phyloP scores from a whole-genome alignment of 2,797 vertebrate species.

The Limnodromus scolopaceus region DNA sequence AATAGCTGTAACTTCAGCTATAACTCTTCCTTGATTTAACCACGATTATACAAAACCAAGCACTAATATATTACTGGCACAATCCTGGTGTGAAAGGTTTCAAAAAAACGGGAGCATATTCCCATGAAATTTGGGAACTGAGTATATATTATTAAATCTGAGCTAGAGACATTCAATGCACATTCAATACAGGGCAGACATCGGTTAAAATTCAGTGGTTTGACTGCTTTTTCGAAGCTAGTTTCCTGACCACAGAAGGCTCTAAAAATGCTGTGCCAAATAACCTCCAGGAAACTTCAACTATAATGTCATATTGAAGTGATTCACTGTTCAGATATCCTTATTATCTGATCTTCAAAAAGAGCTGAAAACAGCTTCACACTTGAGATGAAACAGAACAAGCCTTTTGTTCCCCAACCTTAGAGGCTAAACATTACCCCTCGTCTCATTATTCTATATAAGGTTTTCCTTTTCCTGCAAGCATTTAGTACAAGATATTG shows the following conservation, averaged over 20 bases:
- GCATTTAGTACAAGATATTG: neutral
- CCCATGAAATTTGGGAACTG: neutral
- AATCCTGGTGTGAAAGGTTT: neutral
- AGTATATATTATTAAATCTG: neutral
- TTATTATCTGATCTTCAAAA: neutral
- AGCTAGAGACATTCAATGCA: neutral
- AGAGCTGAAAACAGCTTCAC: neutral
- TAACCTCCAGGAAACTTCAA: neutral
- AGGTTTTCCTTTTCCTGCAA: neutral
- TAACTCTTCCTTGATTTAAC: neutral
- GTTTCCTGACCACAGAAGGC: neutral
- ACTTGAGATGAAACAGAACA: neutral
- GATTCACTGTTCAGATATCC: neutral
- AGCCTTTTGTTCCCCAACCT: neutral
- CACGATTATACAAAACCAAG: neutral
- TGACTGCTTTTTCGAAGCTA: neutral
- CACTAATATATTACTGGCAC: neutral
- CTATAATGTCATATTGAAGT: neutral
- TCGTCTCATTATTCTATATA: neutral
- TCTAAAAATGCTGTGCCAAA: neutral
- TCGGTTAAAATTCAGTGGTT: neutral
- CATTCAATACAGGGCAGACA: neutral
- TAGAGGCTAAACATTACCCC: neutral
- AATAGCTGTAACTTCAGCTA: neutral
- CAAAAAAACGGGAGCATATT: neutral